These are phyloP conservation scores for Alloscopus bannaensis DNA, from an alignment of 2,888 invertebrate genomes.

Conservation along the genomic window DNA sequence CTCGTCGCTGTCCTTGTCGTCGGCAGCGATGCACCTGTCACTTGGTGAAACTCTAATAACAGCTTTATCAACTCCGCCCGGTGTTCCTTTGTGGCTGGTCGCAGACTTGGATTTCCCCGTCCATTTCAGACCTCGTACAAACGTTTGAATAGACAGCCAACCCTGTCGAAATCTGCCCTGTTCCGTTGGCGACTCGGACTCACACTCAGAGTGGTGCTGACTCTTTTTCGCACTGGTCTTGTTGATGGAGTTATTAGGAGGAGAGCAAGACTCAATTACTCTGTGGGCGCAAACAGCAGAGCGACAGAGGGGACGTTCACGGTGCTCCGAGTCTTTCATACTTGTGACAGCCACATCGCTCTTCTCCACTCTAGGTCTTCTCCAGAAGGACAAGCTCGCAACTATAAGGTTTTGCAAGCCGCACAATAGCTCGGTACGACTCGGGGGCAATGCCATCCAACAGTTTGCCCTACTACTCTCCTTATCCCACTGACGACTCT, in stretches of 20 bases:
- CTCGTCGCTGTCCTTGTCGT: conserved; percentile 22
- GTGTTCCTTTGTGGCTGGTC: background rate
- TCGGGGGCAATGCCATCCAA: conserved; percentile 62
- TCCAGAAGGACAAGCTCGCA: conserved; percentile 57
- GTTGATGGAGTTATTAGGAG: conserved; percentile 1
- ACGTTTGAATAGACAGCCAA: conserved; percentile 37
- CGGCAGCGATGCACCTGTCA: conserved; percentile 58
- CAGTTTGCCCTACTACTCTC: background rate
- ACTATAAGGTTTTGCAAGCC: conserved; percentile 46
- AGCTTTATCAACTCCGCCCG: conserved; percentile 35
- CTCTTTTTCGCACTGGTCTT: background rate
- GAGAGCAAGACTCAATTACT: background rate
- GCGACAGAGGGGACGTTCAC: conserved; percentile 45
- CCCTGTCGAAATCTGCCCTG: conserved; percentile 50
- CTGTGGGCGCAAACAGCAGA: conserved; percentile 18
- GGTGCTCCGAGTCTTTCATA: conserved; percentile 55
- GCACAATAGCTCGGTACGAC: conserved; percentile 57
- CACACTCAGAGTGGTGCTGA: conserved; percentile 11
- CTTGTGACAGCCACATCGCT: conserved; percentile 51
- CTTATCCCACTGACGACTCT: conserved; percentile 6
- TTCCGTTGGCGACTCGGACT: too few species aligned
- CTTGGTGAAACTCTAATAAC: conserved; percentile 17
- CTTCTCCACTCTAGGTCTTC: conserved; percentile 35
- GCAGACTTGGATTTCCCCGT: conserved; percentile 19
- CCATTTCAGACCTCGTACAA: conserved; percentile 53